Base-by-base conservation (phyloP, 1,140 invertebrate genomes). In the Paralvinella palmiformis region DNA sequence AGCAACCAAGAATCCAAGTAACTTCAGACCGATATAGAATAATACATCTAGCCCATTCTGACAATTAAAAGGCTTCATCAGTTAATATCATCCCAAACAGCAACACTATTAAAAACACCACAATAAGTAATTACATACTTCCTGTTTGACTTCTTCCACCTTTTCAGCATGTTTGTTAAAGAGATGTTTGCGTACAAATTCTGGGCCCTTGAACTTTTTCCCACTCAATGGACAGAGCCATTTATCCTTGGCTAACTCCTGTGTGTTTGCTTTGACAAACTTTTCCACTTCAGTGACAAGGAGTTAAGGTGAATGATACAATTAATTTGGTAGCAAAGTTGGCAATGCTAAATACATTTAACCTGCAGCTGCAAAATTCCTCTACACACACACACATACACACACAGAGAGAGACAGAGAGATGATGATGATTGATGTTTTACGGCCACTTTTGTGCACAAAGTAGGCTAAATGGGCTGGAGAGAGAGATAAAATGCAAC, bases 151-250 rank as follows among this genome's bases (percentile, higher is more conserved):
- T 81, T 98, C 94, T 20, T 97, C 91, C 24, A 99, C 88, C 81
- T 98, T 97, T 71, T 99, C 96, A 0, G 79, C 87, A 75, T 99
- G 95, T 74, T 99, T 99, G 77, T 97, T 98, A 69, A 94, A 91
- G 48, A 99, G 96, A 77, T 99, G 96, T 77, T 99, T 99, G 35
- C 93, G 87, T 15, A 99, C 95, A 82, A 98, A 99, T 75, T 99
- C 96, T 0, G 96, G 94, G 0, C 95, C 96, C 80, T 98, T 99
- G 80, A 99, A 99, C 77, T 99, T 99, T 77, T 99, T 99, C 0
- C 95, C 96, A 64, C 94, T 97, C 0, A 99, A 82, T 0, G 96
- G 96, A 83, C 96, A 99, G 29, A 99, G 79, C 95, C 96, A 99
- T 72, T 98, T 99, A 74, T 98, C 96, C 72, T 96, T 96, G 0